Base-by-base conservation (phyloP, 2,797 vertebrate species). In the Streptopelia turtur region DNA sequence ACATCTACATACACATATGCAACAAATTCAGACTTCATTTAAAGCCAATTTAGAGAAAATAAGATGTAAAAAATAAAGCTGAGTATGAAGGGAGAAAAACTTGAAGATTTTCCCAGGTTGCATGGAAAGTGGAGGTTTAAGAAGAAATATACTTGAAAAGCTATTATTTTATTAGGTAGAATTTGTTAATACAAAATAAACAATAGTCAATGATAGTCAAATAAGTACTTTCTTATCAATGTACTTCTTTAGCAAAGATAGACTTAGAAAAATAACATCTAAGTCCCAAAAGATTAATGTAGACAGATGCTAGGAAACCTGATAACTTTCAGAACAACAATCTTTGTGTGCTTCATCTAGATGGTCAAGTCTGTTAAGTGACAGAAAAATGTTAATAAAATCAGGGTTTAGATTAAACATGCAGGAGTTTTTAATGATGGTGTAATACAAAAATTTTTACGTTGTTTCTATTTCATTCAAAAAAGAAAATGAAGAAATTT, bases 11-110 rank as follows among this genome's bases (percentile, higher is more conserved):
- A 22, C 13, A 41, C 17, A 27, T 41, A 9, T 5, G 31, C 89
- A 63, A 0, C 41, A 71, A 71, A 53, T 53, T 68, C 5, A 1
- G 35, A 39, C n/a, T 88, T 88, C 37, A 45, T 77, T 90, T 88
- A 93, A 88, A 91, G 52, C 25, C 64, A 35, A 11, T 88, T 83
- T 77, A 78, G 84, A 91, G 57, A 82, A 81, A 78, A 94, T 60
- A 31, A 88, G 63, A 76, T 74, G n/a, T 60, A 4, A 2, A 53
- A 90, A 93, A 83, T 87, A 94, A 96, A 90, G 39, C 33, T 52
- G 68, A 64, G 52, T 70, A 80, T 82, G 39, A 76, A n/a, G 53
- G 70, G 70, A 86, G 28, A 39, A 72, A 93, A 86, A 41, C 5
- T 22, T 20, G 21, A n/a, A n/a, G n/a, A n/a, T 66, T 88, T 70